Evolutionary conservation across 2,888 invertebrate species (phyloP).

Genomic region (Ochropleura plecta): DNA sequence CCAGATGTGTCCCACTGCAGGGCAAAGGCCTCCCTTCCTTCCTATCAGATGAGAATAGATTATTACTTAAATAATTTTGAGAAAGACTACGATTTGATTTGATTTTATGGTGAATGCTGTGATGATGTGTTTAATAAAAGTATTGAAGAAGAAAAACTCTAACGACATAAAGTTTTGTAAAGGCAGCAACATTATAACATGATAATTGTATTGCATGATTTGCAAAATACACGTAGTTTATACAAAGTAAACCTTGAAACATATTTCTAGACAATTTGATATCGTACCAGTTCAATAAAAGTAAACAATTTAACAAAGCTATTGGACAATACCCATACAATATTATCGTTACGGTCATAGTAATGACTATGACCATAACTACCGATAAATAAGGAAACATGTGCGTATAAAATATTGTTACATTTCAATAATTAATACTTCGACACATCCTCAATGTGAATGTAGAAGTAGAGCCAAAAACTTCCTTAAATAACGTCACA

Average conservation of each 20-base stretch:
- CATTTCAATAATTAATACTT: neutral
- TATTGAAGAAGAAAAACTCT: neutral
- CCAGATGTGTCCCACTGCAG: no score
- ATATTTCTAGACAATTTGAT: conserved; percentile 2
- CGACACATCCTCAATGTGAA: neutral
- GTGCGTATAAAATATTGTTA: conserved; percentile 19
- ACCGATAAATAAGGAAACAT: conserved; percentile 50
- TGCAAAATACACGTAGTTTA: neutral
- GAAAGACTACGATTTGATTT: neutral
- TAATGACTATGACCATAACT: no score
- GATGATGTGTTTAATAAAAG: no score
- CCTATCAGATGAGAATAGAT: no score
- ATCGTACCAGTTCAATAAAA: conserved; percentile 4
- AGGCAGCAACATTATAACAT: no score
- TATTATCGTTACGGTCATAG: conserved; percentile 19
- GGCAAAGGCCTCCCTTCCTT: no score
- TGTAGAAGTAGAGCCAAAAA: neutral
- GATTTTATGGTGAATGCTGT: neutral
- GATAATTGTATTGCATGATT: neutral
- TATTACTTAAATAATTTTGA: no score
- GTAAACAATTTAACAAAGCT: conserved; percentile 23
- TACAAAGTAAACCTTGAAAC: neutral
- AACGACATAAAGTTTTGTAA: neutral
- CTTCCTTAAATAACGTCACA: neutral
- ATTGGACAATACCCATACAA: conserved; percentile 16